These are phyloP conservation scores for Agrilus planipennis DNA, from an alignment of 1,140 invertebrate genomes.

Conservation along the genomic window DNA sequence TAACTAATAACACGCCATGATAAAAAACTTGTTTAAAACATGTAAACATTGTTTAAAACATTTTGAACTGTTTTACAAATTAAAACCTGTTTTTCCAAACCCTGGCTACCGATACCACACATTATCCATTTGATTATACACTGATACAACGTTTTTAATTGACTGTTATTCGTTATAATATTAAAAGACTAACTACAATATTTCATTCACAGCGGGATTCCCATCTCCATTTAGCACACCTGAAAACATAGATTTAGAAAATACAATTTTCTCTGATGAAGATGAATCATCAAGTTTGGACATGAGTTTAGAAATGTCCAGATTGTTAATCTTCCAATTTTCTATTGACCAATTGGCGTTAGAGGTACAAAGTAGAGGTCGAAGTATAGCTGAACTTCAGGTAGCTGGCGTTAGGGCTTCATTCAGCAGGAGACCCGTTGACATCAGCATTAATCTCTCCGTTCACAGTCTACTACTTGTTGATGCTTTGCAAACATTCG, in stretches of 20 bases:
- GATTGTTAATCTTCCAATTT: slow-evolving; percentile 75
- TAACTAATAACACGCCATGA: no score
- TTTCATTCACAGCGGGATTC: slow-evolving; percentile 31
- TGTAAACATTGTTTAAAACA: no score
- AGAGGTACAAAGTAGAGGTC: slow-evolving; percentile 71
- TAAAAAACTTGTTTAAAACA: no score
- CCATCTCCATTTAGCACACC: slow-evolving; percentile 34
- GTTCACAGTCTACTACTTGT: slow-evolving; percentile 86
- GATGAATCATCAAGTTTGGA: slow-evolving; percentile 19
- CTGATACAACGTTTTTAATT: no score
- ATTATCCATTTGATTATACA: no score
- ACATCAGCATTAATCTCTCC: slow-evolving; percentile 66
- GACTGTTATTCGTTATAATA: no score
- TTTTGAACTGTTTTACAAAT: no score
- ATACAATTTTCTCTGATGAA: slow-evolving; percentile 8
- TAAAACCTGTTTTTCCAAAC: no score
- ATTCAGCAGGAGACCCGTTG: slow-evolving; percentile 55
- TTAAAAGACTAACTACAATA: no score
- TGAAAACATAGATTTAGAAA: slow-evolving; percentile 5
- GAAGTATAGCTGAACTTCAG: slow-evolving; percentile 81
- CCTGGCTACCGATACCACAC: no score
- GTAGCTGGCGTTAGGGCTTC: slow-evolving; percentile 74
- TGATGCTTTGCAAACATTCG: slow-evolving; percentile 89
- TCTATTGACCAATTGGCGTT: slow-evolving; percentile 77
- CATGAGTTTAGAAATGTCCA: slow-evolving; percentile 29